Evolutionary conservation across 2,888 invertebrate species (phyloP), one percentile per base, ranked within the genome.

Genomic region (Bimastos eiseni): DNA sequence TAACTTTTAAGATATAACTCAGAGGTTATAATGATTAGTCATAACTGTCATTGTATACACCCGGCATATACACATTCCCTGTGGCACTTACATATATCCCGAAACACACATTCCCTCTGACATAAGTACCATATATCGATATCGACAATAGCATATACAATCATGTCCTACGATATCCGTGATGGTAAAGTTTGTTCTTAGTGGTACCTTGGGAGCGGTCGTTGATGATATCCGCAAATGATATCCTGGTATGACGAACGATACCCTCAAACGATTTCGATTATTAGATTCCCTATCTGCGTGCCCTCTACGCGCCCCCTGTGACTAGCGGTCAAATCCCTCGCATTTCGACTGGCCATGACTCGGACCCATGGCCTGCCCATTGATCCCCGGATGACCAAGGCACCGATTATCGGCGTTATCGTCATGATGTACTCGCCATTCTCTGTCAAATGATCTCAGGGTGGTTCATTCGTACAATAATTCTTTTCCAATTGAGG

Each of bases 131-230:
- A 44, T 49, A 41, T 41, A 49, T 49, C 3, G 3, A 49, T 49
- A 41, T 49, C 15, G 8, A n/a, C n/a, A n/a, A 21, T 19, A 41
- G 41, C 11, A 8, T 41, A 49, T 19, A 19, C 11, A 21, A 19
- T n/a, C 30, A 21, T 17, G 49, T 21, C 49, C 8, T 3, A n/a
- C n/a, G 70, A 70, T 70, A 70, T 70, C 70, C n/a, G 70, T 37
- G 86, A 36, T 86, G 37, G 86, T 33, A 24, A 86, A 86, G 86
- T 86, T 86, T 86, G 86, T 37, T 86, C n/a, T 86, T 86, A 86
- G 86, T 86, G 36, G 34, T 37, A 37, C 17, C 86, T 24, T 36
- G 86, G 86, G 86, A 86, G 36, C n/a, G n/a, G 5, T 33, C 34
- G 36, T 33, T 34, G 36, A 86, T 17, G 86, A 86, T 86, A 86